Conservation (phyloP, 1,140 invertebrate species). For the Bombus haemorrhoidalis region DNA sequence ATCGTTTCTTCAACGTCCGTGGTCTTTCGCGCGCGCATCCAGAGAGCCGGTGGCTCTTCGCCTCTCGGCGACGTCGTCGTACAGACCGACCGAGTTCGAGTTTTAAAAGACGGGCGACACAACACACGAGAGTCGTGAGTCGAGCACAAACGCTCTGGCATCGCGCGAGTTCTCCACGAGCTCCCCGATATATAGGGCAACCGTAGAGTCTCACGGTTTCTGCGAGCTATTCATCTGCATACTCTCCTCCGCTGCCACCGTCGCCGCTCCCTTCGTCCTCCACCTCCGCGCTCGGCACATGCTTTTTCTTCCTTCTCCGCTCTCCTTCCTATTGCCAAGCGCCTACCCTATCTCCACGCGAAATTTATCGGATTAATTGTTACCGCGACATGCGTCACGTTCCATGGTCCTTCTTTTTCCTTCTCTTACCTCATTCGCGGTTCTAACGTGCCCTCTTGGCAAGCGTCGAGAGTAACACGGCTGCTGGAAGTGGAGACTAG, state of each 20-base stretch:
- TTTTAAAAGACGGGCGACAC: conserved; percentile 73
- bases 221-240: conserved; percentile 81
- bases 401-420: neutral
- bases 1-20: neutral
- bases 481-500: too few relatives aligned
- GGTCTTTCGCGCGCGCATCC: neutral
- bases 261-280: neutral
- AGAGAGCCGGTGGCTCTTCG: conserved; percentile 45
- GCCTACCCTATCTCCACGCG: conserved; percentile 39
- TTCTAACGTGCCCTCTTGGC: neutral
- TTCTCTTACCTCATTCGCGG: neutral
- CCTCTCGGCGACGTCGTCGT: conserved; percentile 50
- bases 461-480: neutral
- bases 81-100: conserved; percentile 70
- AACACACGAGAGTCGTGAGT: conserved; percentile 73
- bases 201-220: conserved; percentile 81
- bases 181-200: conserved; percentile 81
- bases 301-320: conserved; percentile 30
- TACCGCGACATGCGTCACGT: conserved; percentile 42
- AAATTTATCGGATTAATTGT: conserved; percentile 66
- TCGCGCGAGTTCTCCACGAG: conserved; percentile 52
- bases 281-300: neutral
- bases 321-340: conserved; percentile 36
- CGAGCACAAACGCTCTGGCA: conserved; percentile 51
- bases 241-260: conserved; percentile 53